Base-by-base conservation (phyloP, 2,888 invertebrate species). In the Nomada hirtipes region DNA sequence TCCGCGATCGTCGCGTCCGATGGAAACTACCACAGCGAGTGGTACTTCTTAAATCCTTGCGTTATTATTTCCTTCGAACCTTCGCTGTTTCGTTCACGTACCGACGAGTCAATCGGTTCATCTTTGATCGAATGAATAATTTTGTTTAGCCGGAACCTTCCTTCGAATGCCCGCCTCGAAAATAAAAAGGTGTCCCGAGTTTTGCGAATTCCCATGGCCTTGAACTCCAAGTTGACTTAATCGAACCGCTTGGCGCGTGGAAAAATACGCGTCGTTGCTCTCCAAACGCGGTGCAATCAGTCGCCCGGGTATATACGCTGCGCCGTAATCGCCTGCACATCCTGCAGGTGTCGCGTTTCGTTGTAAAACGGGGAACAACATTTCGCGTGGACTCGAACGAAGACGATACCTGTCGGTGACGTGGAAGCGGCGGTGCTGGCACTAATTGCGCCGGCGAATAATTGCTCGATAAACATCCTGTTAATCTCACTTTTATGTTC, bases 381-480 rank as follows among this genome's bases (percentile, higher is more conserved):
- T 63, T 83, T 74, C 57, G 79, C 72, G 73, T 55, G 68, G 57
- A 74, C 72, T 64, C 55, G 47, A 18, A 10, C 36, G 71, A 83
- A 79, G 83, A 79, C 79, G 83, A 83, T 79, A 87, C 85, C 55
- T 18, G 76, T 61, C 67, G 67, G 61, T 64, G 80, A 81, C 77
- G 86, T 42, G 74, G 83, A 84, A 76, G 68, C 72, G 85, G 73
- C 82, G 82, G 81, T 79, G 86, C 78, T 86, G 86, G 76, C 87
- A 85, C 89, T 92, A 92, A 92, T 92, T 91, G 90, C 90, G 63
- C 79, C 83, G 73, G 84, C 83, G 86, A 87, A 88, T 92, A 92
- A 93, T 92, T 92, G 91, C 91, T 93, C 91, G 92, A 93, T 93
- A 92, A 93, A 92, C 92, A 93, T 93, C 91, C 91, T 89, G 92